phyloP scores from a whole-genome alignment of 2,888 invertebrate genomes.

The Himalopsyche anomala region DNA sequence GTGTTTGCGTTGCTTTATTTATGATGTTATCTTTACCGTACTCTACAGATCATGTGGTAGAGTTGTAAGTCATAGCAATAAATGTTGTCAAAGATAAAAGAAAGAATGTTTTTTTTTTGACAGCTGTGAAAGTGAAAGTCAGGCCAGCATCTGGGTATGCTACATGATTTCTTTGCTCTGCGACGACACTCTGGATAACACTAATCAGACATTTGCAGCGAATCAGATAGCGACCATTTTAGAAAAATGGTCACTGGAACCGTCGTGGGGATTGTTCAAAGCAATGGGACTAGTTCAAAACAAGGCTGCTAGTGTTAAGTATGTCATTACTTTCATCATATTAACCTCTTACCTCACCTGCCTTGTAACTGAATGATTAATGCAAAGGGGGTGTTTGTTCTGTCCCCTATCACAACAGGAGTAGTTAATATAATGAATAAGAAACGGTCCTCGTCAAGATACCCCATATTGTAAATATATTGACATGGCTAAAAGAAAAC shows the following conservation, averaged over 20 bases:
- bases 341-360: background rate
- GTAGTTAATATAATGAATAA: too few species aligned
- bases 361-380: background rate
- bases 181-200: slow-evolving; percentile 49
- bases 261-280: slow-evolving; percentile 61
- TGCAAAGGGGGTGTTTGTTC: too few species aligned
- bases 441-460: too few species aligned
- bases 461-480: too few species aligned
- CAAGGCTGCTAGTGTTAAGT: slow-evolving; percentile 58
- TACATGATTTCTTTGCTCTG: slow-evolving; percentile 53
- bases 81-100: too few species aligned
- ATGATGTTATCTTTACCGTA: too few species aligned
- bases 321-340: slow-evolving; percentile 24
- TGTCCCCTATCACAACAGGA: too few species aligned
- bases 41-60: too few species aligned
- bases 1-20: too few species aligned
- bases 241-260: slow-evolving; percentile 63
- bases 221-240: slow-evolving; percentile 56
- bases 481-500: too few species aligned
- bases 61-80: too few species aligned
- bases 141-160: slow-evolving; percentile 61
- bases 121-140: slow-evolving; percentile 58
- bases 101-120: background rate
- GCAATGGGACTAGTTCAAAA: slow-evolving; percentile 62
- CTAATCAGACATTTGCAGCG: slow-evolving; percentile 46